Evolutionary conservation across 2,113 vertebrate species (phyloP).

Genomic region (Fregata magnificens): DNA sequence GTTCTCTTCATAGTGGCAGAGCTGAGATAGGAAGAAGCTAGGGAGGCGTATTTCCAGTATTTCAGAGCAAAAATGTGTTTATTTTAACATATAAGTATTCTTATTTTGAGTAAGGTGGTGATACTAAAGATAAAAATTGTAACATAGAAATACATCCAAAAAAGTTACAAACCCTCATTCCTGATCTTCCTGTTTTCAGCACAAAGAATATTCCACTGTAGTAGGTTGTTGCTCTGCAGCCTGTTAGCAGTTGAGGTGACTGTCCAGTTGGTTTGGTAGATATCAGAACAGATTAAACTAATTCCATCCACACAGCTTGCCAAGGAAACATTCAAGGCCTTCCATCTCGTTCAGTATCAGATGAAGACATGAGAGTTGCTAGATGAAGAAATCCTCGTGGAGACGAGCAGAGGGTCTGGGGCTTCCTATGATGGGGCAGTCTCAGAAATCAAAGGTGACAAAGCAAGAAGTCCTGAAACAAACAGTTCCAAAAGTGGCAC

Average conservation of each 20-base stretch:
- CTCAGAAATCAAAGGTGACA: background rate
- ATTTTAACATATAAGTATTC: constrained; percentile 23
- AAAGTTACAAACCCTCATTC: background rate
- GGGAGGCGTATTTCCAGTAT: background rate
- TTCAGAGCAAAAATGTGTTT: background rate
- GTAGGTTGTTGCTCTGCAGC: background rate
- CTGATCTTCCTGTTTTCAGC: background rate
- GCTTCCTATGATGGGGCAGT: background rate
- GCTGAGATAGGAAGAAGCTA: background rate
- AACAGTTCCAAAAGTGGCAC: background rate
- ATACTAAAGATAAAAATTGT: background rate
- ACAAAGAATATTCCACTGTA: background rate
- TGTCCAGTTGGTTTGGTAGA: background rate
- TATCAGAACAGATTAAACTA: background rate
- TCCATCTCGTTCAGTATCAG: background rate
- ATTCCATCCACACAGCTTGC: constrained; percentile 32
- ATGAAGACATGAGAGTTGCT: background rate
- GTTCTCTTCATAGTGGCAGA: background rate
- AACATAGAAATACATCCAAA: background rate
- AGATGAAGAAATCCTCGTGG: background rate
- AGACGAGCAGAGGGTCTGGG: background rate
- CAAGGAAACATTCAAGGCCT: constrained; percentile 12
- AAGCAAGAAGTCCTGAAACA: background rate
- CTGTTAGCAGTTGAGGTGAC: background rate
- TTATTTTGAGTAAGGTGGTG: background rate